Evolutionary conservation across 2,113 vertebrate species (phyloP), one percentile per base, ranked within the genome.

Genomic region (Bambusicola thoracicus): DNA sequence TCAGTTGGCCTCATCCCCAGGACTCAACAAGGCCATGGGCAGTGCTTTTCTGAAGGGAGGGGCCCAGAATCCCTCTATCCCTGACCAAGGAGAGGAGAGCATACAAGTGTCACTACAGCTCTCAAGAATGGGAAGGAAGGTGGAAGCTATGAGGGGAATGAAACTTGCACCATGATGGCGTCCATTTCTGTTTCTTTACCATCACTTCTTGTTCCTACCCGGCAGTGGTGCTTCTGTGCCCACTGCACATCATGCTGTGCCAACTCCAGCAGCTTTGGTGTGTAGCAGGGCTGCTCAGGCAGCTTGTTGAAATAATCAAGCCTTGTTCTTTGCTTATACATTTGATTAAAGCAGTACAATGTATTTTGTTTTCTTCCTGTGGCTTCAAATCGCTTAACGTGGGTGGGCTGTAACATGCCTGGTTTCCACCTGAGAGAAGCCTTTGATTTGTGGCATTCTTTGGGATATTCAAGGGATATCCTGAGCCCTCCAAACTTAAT

Each of bases 131-230:
- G 46, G 22, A 34, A 21, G 8, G 55, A 48, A 77, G 29, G 22
- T 3, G 11, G 11, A n/a, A 80, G 30, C 32, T 43, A 0, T 13
- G n/a, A 43, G 15, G 41, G 44, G 17, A 19, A 43, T 7, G 30
- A 32, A 30, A 34, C 13, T 13, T 27, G 22, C 46, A 36, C n/a
- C 4, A 1, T 13, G n/a, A 51, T 6, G 10, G 36, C 34, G 13
- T 59, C 48, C 4, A 2, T 18, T 83, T 74, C 32, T 38, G 2
- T 32, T 74, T 68, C 34, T 61, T 73, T 51, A 32, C 46, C 79
- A 6, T 36, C 7, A 1, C 16, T 68, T 51, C 65, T 55, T 51
- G 30, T 10, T 6, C 18, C 6, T 11, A 10, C 2, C 0, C 0
- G 27, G 46, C 1, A 68, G n/a, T 2, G 10, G 48, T 63, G 32